phyloP scores from a whole-genome alignment of 2,888 invertebrate species.

The Catocala nupta region DNA sequence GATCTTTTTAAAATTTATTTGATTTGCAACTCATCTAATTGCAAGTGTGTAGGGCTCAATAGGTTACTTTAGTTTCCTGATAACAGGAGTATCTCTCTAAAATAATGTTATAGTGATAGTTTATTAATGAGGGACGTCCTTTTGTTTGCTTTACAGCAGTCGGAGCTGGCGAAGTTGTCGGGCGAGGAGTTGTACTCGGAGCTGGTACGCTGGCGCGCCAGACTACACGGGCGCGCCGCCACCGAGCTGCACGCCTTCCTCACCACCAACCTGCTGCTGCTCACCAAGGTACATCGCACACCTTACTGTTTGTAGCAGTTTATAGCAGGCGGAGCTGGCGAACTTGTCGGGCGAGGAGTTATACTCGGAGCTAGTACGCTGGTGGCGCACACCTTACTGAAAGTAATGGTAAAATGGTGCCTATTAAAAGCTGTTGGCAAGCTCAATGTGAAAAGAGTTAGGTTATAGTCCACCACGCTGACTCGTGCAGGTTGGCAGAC shows the following conservation, averaged over 20 bases:
- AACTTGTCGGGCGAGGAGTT: constrained; percentile 85
- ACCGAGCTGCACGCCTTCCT: constrained; percentile 91
- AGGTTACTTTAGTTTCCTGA: no score
- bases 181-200: constrained; percentile 89
- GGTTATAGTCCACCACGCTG: no score
- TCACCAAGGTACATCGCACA: background rate
- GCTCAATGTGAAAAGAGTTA: no score
- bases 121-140: background rate
- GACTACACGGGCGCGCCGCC: constrained; percentile 91
- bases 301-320: constrained; percentile 35
- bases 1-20: no score
- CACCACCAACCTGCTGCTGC: constrained; percentile 92
- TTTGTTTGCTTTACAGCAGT: constrained; percentile 45
- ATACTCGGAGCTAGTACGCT: constrained; percentile 90
- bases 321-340: constrained; percentile 66
- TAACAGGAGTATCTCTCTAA: no score
- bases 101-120: background rate
- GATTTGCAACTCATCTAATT: no score
- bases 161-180: constrained; percentile 71
- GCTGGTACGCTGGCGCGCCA: constrained; percentile 90
- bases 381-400: constrained; percentile 91
- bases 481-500: no score
- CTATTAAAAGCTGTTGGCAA: no score
- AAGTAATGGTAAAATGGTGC: no score
- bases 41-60: no score